phyloP scores from a whole-genome alignment of 2,888 invertebrate species.

The Acanthosepion lycidas region DNA sequence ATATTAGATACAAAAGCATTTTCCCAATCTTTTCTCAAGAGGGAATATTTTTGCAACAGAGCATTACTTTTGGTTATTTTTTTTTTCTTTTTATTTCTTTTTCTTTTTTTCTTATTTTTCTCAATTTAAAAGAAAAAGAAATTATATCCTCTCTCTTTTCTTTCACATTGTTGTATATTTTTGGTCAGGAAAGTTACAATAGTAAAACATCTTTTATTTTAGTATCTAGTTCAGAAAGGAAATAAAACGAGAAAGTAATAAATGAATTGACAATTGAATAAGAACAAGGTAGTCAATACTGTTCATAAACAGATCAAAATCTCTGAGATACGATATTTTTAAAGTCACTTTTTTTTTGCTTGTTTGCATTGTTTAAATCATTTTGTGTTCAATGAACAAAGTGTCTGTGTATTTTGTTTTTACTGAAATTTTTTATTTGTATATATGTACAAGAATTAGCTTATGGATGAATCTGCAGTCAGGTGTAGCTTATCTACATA shows the following conservation, averaged over 20 bases:
- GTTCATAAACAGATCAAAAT: not conserved
- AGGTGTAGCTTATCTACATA: too few relatives aligned
- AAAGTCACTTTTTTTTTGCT: not conserved
- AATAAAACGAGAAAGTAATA: not conserved
- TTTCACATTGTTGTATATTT: not conserved
- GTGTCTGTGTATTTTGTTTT: too few relatives aligned
- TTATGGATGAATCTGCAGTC: not conserved
- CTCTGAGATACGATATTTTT: too few relatives aligned
- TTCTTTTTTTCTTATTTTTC: not conserved
- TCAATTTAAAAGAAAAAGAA: not conserved
- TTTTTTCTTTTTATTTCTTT: not conserved
- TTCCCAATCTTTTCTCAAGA: constrained; percentile 8
- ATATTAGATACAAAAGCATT: not conserved
- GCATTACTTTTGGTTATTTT: not conserved
- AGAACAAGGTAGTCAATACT: not conserved
- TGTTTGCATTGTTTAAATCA: not conserved
- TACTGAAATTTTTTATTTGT: not conserved
- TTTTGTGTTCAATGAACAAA: not conserved
- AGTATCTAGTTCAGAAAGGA: not conserved
- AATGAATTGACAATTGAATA: not conserved
- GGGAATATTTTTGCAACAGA: not conserved
- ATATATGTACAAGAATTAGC: not conserved
- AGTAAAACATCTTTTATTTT: not conserved
- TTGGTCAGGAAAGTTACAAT: not conserved
- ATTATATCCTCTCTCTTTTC: not conserved